Base-by-base conservation (phyloP, 2,113 vertebrate species). In the Pontoporia blainvillei region DNA sequence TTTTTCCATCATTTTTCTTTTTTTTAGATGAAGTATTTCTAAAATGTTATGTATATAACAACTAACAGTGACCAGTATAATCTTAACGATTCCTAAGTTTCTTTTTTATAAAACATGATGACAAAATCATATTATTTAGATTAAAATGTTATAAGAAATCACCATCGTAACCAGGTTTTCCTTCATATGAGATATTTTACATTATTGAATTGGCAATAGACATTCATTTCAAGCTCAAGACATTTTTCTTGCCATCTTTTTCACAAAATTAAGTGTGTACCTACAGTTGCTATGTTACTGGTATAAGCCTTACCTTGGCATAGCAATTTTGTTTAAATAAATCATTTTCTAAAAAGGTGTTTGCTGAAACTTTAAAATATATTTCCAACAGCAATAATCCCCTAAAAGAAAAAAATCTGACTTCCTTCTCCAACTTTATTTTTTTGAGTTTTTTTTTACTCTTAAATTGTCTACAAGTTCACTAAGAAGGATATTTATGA, bases 271-370 rank as follows among this genome's bases (percentile, higher is more conserved):
- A 96, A 97, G 86, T 97, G 94, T 61, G 67, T 84, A 92, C 90
- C 95, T 96, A 94, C 85, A 94, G 97, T 96, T 98, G 97, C 98
- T 96, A 97, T 67, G 95, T 88, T 97, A 97, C 95, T 75, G 71
- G 71, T 86, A 59, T 72, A 95, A 97, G 90, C 46, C 95, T 95
- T 89, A 95, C 76, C 92, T 90, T 94, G 97, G 97, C 97, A 88
- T 90, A 61, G 34, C 29, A 73, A 44, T 59, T 82, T 73, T 96
- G 94, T 89, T 96, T 95, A 96, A 98, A 98, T 76, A 97, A 96
- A 89, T 90, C 23, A 72, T 91, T 96, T 97, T 95, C 96, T 96
- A 27, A 25, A 97, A 97, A 97, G 89, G 87, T 94, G 90, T 92
- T 97, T 96, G 76, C 94, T 86, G 94, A 92, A 72, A 87, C 64